Conservation (phyloP, 2,797 vertebrate genomes). For the Parambassis ranga region DNA sequence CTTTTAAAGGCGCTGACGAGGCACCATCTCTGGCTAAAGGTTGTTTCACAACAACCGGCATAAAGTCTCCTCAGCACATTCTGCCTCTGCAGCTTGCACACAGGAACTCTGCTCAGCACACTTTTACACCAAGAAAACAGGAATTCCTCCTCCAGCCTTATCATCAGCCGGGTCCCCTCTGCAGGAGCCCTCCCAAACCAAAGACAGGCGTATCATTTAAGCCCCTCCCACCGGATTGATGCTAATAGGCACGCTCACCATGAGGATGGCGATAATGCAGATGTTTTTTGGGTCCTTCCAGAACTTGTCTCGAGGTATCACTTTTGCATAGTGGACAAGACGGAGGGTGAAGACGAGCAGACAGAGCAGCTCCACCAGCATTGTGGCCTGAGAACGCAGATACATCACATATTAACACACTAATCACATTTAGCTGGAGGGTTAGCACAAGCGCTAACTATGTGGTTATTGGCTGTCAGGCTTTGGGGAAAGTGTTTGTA, state of each 20-base stretch:
- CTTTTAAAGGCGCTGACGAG: conserved; percentile 59
- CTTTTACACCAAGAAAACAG: conserved; percentile 4
- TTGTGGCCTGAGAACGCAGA: conserved; percentile 83
- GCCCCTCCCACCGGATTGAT: neutral
- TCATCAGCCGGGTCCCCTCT: no score
- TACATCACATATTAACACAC: neutral
- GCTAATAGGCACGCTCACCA: conserved; percentile 66
- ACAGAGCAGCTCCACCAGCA: conserved; percentile 85
- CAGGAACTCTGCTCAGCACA: conserved; percentile 43
- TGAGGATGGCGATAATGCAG: conserved; percentile 86
- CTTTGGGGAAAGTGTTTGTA: no score
- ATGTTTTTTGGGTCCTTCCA: conserved; percentile 96
- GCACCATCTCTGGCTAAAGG: conserved; percentile 52
- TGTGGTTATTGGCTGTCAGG: no score
- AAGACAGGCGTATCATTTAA: no score
- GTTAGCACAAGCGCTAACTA: no score
- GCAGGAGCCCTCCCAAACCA: no score
- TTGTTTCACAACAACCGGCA: conserved; percentile 55
- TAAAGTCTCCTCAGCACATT: conserved; percentile 57
- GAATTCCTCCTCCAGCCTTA: neutral
- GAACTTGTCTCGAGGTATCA: conserved; percentile 84
- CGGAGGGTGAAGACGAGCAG: conserved; percentile 84
- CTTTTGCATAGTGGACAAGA: conserved; percentile 86
- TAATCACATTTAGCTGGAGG: neutral
- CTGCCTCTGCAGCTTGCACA: conserved; percentile 2